A percentile compares a stretch with the other conserved stretches of the same genome.
phyloP scores from a whole-genome alignment of 2,797 vertebrate genomes.

The Megaceryle alcyon region DNA sequence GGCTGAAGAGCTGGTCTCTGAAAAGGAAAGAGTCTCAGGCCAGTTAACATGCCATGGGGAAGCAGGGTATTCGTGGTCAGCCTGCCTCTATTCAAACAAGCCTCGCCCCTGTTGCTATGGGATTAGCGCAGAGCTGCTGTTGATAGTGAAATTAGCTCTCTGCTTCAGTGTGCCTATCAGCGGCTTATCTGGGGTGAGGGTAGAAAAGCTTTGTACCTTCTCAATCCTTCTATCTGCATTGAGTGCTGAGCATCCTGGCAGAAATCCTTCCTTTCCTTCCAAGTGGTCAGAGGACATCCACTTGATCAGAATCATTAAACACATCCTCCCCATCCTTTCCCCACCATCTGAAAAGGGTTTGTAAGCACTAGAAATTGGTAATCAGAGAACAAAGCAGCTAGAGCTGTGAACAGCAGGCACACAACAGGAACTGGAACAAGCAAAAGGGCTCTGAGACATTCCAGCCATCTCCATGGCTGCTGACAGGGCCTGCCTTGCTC shows the following conservation, averaged over 20 bases:
- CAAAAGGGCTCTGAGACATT: conserved; percentile 18
- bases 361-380: background rate
- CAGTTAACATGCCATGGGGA: background rate
- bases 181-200: background rate
- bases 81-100: conserved; percentile 3
- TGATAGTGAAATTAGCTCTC: background rate
- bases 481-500: background rate
- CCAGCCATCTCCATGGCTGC: conserved; percentile 3
- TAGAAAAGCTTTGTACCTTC: background rate
- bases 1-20: conserved; percentile 92
- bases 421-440: conserved; percentile 1
- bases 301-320: background rate
- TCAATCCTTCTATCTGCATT: background rate
- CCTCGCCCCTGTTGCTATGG: conserved; percentile 5
- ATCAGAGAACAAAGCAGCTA: background rate
- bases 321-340: background rate
- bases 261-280: background rate
- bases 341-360: background rate
- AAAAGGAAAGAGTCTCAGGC: conserved; percentile 20
- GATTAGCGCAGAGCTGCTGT: background rate
- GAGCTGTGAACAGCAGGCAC: conserved; percentile 15
- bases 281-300: background rate
- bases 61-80: background rate
- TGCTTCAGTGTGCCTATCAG: background rate
- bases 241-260: background rate